Evolutionary conservation across 1,140 invertebrate genomes (phyloP).

Genomic region (Drosophila mayri): DNA sequence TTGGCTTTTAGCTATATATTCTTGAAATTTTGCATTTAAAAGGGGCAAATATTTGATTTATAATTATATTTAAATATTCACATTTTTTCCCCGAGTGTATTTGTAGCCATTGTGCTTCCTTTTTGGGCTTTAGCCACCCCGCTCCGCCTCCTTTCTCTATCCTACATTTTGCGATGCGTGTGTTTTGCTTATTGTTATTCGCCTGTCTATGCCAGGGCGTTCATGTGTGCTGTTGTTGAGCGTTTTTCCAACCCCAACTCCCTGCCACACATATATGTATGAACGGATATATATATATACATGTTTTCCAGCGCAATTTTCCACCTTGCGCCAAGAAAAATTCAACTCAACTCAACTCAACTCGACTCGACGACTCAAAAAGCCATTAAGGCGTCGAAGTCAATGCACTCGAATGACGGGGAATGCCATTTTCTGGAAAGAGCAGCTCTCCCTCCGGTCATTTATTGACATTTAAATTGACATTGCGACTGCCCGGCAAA

Average conservation of each 20-base stretch:
- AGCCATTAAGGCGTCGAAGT: slow-evolving; percentile 64
- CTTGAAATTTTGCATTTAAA: background rate
- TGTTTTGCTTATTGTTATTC: slow-evolving; percentile 53
- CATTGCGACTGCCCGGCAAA: slow-evolving; percentile 10
- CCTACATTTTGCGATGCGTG: slow-evolving; percentile 26
- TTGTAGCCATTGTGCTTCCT: background rate
- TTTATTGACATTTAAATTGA: slow-evolving; percentile 69
- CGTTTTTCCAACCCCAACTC: slow-evolving; percentile 11
- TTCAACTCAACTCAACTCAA: slow-evolving; percentile 15
- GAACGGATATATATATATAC: background rate
- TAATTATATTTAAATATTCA: background rate
- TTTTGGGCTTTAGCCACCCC: background rate
- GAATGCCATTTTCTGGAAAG: background rate
- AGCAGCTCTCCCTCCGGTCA: slow-evolving; percentile 12
- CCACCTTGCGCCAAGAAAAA: slow-evolving; percentile 18
- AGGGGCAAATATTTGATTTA: background rate
- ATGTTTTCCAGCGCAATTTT: slow-evolving; percentile 6
- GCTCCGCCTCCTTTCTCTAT: background rate
- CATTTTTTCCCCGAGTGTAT: background rate
- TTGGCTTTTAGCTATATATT: too few relatives aligned
- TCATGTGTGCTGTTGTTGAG: slow-evolving; percentile 53
- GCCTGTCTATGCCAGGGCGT: slow-evolving; percentile 48
- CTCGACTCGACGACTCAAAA: slow-evolving; percentile 45
- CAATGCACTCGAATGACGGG: slow-evolving; percentile 55
- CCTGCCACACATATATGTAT: background rate